A percentile compares a stretch with the other conserved stretches of the same genome.
These are phyloP conservation scores for Helicorthomorpha holstii DNA, from an alignment of 1,140 invertebrate species.

Conservation along the genomic window DNA sequence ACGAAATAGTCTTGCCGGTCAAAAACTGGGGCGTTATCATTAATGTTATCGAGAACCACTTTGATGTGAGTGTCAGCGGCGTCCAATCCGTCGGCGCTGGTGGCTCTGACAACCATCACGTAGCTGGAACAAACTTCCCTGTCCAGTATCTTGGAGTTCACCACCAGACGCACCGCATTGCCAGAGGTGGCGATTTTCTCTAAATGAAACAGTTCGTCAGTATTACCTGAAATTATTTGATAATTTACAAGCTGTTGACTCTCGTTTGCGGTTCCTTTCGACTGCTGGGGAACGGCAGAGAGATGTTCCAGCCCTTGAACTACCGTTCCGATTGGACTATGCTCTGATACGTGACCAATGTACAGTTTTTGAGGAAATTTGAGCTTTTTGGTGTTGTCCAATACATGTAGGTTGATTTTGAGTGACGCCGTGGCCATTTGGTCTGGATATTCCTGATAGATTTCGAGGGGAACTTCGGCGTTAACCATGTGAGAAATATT, in stretches of 20 bases:
- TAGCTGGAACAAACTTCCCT: conserved; percentile 48
- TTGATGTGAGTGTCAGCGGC: conserved; percentile 50
- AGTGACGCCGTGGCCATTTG: conserved; percentile 36
- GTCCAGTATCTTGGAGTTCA: conserved; percentile 52
- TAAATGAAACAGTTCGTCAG: conserved; percentile 13
- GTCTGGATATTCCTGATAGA: conserved; percentile 60
- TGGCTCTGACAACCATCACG: conserved; percentile 51
- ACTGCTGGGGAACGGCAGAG: conserved; percentile 16
- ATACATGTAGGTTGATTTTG: conserved; percentile 57
- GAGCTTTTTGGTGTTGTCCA: conserved; percentile 59
- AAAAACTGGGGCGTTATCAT: conserved; percentile 78
- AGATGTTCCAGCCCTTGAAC: conserved; percentile 38
- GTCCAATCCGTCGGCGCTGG: conserved; percentile 50
- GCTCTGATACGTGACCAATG: conserved; percentile 51
- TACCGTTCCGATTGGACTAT: conserved; percentile 44
- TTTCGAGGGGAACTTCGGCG: conserved; percentile 54
- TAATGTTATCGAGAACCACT: conserved; percentile 60
- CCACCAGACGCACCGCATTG: conserved; percentile 24
- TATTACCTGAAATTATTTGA: conserved; percentile 46
- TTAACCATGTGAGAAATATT: conserved; percentile 62
- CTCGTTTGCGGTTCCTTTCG: too few species aligned
- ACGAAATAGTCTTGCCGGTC: conserved; percentile 58
- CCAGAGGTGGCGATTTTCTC: conserved; percentile 18
- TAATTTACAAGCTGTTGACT: too few species aligned
- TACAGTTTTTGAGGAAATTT: conserved; percentile 47